Conservation (phyloP, 1,140 invertebrate species). For the Heliconius congener region DNA sequence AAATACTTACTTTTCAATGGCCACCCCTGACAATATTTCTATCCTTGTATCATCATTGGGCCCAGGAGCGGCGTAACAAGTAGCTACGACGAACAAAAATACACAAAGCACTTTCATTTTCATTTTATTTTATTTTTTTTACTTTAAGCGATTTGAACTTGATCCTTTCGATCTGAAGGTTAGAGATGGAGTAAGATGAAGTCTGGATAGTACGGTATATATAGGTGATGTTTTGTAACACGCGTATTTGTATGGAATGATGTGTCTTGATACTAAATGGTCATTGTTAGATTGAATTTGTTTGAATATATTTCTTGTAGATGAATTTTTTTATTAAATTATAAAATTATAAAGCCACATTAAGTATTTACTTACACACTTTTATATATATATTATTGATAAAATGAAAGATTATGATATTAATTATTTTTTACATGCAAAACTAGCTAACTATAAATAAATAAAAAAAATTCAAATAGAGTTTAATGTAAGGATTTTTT, state of each 20-base stretch:
- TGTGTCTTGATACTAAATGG: slow-evolving; percentile 51
- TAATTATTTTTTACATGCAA: no score
- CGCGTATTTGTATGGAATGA: slow-evolving; percentile 21
- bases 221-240: slow-evolving; percentile 52
- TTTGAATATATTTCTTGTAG: no score
- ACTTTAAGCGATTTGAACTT: slow-evolving; percentile 9
- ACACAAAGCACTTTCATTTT: slow-evolving; percentile 68
- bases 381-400: no score
- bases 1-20: slow-evolving; percentile 71
- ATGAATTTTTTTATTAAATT: neutral
- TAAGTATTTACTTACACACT: no score
- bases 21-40: slow-evolving; percentile 69
- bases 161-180: slow-evolving; percentile 45
- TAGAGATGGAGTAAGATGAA: slow-evolving; percentile 61
- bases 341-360: no score
- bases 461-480: no score
- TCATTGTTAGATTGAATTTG: no score
- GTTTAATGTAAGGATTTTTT: no score
- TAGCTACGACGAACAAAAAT: slow-evolving; percentile 53
- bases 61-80: slow-evolving; percentile 52
- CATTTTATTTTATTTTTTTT: slow-evolving; percentile 13
- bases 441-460: no score
- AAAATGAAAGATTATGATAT: no score
- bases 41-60: slow-evolving; percentile 59
- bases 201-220: slow-evolving; percentile 60